phyloP scores from a whole-genome alignment of 2,113 vertebrate genomes.

The Porphyrio hochstetteri region DNA sequence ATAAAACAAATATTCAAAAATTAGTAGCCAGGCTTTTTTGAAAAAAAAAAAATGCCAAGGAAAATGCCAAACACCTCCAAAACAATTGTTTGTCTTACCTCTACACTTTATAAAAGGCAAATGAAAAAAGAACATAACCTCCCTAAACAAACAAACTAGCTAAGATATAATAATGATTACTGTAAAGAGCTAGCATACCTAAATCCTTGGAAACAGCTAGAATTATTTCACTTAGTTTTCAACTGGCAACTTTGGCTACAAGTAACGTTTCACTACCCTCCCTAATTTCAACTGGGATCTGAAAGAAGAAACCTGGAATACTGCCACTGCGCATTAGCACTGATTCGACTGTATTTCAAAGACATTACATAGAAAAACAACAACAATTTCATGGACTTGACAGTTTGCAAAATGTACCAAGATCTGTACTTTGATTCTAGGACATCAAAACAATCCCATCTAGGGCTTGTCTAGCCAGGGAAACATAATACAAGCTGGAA shows the following conservation, averaged over 20 bases:
- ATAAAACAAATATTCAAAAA: background rate
- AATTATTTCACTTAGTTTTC: background rate
- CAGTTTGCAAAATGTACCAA: background rate
- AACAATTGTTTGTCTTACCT: background rate
- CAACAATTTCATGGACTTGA: background rate
- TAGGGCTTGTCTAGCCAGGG: background rate
- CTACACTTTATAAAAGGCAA: background rate
- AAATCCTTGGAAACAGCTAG: background rate
- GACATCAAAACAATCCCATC: background rate
- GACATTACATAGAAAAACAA: background rate
- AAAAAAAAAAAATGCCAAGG: background rate
- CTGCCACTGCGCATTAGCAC: background rate
- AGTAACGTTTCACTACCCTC: background rate
- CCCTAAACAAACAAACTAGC: background rate
- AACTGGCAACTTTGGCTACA: background rate
- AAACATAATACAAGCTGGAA: background rate
- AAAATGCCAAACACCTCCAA: background rate
- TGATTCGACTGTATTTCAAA: background rate
- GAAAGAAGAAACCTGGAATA: background rate
- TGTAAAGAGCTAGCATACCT: background rate
- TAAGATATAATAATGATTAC: background rate
- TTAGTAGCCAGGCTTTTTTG: accelerated
- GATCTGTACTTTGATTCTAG: background rate
- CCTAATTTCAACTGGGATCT: background rate
- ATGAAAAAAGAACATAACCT: background rate